phyloP scores from a whole-genome alignment of 2,888 invertebrate genomes.

The Ecdyonurus torrentis region DNA sequence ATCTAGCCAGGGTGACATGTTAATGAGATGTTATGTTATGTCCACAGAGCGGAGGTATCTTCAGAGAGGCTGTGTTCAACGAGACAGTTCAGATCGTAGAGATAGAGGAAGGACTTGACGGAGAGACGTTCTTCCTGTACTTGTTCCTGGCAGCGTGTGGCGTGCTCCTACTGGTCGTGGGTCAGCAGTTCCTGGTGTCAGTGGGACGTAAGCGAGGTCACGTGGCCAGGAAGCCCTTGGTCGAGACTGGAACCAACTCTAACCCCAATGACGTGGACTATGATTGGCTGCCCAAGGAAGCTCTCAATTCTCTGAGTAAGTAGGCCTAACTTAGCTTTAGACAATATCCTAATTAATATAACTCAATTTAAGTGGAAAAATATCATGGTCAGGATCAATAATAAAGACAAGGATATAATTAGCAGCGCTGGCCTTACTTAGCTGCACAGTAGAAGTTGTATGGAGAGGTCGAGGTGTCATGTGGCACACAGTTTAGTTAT shows the following conservation, averaged over 20 bases:
- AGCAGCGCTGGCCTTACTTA: too few relatives aligned
- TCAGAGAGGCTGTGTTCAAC: conserved; percentile 88
- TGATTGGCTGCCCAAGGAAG: conserved; percentile 94
- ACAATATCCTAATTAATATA: too few relatives aligned
- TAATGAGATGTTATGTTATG: too few relatives aligned
- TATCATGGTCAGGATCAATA: too few relatives aligned
- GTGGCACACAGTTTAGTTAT: too few relatives aligned
- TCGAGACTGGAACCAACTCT: conserved; percentile 76
- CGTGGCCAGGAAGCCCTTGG: conserved; percentile 32
- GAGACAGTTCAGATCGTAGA: conserved; percentile 94
- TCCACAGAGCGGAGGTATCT: conserved; percentile 39
- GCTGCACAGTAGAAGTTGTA: too few relatives aligned
- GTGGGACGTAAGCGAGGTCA: conserved; percentile 52
- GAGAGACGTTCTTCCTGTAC: conserved; percentile 97
- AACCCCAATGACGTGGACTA: conserved; percentile 87
- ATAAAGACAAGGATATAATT: too few relatives aligned
- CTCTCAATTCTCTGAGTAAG: conserved; percentile 69
- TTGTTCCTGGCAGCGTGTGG: conserved; percentile 82
- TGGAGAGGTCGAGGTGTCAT: too few relatives aligned
- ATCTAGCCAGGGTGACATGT: too few relatives aligned
- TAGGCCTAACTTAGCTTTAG: too few relatives aligned
- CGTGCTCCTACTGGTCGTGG: conserved; percentile 70
- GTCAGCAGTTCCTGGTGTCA: conserved; percentile 73
- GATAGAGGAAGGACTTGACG: conserved; percentile 91
- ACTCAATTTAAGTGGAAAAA: too few relatives aligned